Base-by-base conservation (phyloP, 2,888 invertebrate genomes). In the Rutpela maculata region DNA sequence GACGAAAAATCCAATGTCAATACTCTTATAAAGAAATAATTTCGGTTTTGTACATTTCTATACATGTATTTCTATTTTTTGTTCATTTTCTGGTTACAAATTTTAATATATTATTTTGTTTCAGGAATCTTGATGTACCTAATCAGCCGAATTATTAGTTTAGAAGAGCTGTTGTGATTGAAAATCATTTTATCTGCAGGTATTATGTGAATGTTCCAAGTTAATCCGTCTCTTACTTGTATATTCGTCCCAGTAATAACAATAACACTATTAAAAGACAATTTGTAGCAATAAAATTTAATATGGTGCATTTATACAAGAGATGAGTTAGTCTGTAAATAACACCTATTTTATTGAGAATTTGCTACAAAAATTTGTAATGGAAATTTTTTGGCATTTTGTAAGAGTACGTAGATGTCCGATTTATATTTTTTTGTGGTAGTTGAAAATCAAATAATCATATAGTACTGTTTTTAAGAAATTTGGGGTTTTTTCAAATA, bases 221-320 rank as follows among this genome's bases (percentile, higher is more conserved):
- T 78, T 77, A 83, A 72, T 85, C 86, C 86, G 85, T 86, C 86
- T 84, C 76, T 80, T 70, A 80, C 74, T 76, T 80, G 76, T 82
- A 80, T 81, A 82, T 83, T 84, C 84, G 85, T 85, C 85, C 85
- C 79, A 82, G 78, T 77, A 73, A 77, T 80, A 82, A 85, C 83
- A 85, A 84, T 84, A 84, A 84, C 31, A 50, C 22, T 67, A 38
- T n/a, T 60, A 56, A 18, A 76, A 31, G 67, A 74, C 50, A 26
- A 68, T 67, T 55, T 63, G 72, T 72, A 72, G 63, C 63, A 72
- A 63, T 63, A 72, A 72, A 50, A 63, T 70, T 18, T 35, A 43
- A 22, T 38, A 60, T 62, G 38, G 38, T 59, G 70, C 70, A 43
- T 70, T 18, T 35, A 43, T 43, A 59, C 12, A 19, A 31, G 35